Evolutionary conservation across 1,140 invertebrate species (phyloP).

Genomic region (Dinoponera quadriceps): DNA sequence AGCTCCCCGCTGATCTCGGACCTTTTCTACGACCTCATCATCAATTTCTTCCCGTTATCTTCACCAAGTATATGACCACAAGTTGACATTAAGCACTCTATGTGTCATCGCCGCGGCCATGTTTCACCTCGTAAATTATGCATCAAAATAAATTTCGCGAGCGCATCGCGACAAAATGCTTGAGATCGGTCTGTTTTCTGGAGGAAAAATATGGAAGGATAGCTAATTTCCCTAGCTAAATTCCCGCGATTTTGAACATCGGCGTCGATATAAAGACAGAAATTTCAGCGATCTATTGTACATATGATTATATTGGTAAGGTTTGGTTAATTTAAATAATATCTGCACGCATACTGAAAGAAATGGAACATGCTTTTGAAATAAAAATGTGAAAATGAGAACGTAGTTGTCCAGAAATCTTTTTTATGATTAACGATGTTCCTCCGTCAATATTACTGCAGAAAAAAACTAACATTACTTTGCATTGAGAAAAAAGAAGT

Average conservation of each 20-base stretch:
- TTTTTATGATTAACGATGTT: no score
- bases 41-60: constrained; percentile 55
- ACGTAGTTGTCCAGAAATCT: no score
- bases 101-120: constrained; percentile 10
- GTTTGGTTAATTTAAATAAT: no score
- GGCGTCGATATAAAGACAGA: background rate
- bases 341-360: no score
- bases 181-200: background rate
- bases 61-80: constrained; percentile 29
- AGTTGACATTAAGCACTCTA: constrained; percentile 35
- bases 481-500: no score
- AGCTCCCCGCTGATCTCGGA: constrained; percentile 24
- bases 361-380: no score
- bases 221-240: background rate
- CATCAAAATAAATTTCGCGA: background rate
- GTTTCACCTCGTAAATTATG: constrained; percentile 21
- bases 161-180: background rate
- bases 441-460: no score
- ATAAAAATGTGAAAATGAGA: no score
- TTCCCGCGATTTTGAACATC: background rate
- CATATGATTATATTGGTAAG: no score
- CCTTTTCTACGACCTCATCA: constrained; percentile 47
- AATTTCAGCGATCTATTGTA: background rate
- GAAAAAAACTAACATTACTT: no score
- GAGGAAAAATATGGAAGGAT: background rate